Evolutionary conservation across 2,888 invertebrate species (phyloP), one percentile per base, ranked within the genome.

Genomic region (Torymus tubicola): DNA sequence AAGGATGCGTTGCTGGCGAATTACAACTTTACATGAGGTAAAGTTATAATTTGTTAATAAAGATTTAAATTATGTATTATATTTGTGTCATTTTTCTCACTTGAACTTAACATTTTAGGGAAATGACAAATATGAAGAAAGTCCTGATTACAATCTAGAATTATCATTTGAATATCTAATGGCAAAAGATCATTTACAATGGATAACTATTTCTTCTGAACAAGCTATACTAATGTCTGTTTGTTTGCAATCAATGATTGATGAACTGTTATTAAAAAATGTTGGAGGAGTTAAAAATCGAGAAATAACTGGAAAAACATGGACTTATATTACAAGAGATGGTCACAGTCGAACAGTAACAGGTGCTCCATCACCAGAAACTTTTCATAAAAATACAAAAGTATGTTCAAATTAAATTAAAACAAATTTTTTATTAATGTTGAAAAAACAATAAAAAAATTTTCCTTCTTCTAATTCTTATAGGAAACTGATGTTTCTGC

Each of bases 1-100:
- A 0, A 93, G 99, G 85, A 99, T 99, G 96, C 94, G 97, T 80
- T 98, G 98, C 87, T 99, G 99, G 99, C 93, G 99, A 85, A 97
- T 99, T 68, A 98, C 97, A 21, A 96, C 97, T 1, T 92, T 95
- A 71, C 61, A 80, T 12, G 80, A 84, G 77, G 81, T 82, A 77
- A 53, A 61, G 77, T 58, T 60, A 55, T 63, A 64, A 68, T 64
- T 60, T 55, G 42, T 10, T 50, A 50, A 50, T 70, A 55, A 55
- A 58, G 60, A 50, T 50, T 42, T 64, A 4, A 61, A 71, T 55
- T 14, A 16, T 14, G 53, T 64, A 68, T 14, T 42, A 16, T 31
- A n/a, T 57, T 57, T 68, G 2, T 11, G 42, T 42, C 42, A 42
- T 42, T 42, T 8, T 42, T 42, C 8, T 42, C 42, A 42, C 8